Base-by-base conservation (phyloP, 2,888 invertebrate genomes). In the Dichetophora obliterata region DNA sequence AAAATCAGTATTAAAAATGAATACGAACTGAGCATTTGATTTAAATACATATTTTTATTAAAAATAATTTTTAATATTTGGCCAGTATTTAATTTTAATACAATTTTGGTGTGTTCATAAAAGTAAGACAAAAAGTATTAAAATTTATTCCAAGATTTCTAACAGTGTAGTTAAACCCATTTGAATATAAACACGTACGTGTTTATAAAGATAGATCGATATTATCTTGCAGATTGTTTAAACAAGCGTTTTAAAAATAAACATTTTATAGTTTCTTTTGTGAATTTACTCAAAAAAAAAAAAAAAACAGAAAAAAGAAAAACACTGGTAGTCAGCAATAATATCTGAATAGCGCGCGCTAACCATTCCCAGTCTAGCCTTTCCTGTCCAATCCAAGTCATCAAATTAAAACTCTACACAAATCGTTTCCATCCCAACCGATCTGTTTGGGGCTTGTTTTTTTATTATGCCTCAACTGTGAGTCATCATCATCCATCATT, bases 321-420 rank as follows among this genome's bases (percentile, higher is more conserved):
- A 70, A 70, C 34, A 34, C 69, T 54, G 19, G 52, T 52, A 70
- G 69, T 52, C 69, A 70, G 69, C 69, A 70, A 31, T 70, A 54
- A 70, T n/a, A 70, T 52, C 6, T 27, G 8, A n/a, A 52, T 34
- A 69, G 24, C 31, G 34, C 54, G 8, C n/a, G 69, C 19, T 37
- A 8, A 8, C 16, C 14, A 34, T 6, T 19, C 19, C 66, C 11
- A 34, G n/a, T 14, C 37, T 9, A 19, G 34, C 11, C 66, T 37
- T n/a, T 16, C 9, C 19, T 34, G 43, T n/a, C 19, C 65, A 27
- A 65, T 14, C 19, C 65, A 27, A 65, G 5, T 65, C 65, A 19
- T 14, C 34, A 11, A 22, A 11, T 59, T 59, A 59, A 27, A 22
- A 27, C 27, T 59, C 8, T 22, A 14, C 22, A 59, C 22, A 59